phyloP scores from a whole-genome alignment of 2,113 vertebrate genomes.

The Rhinichthys klamathensis region DNA sequence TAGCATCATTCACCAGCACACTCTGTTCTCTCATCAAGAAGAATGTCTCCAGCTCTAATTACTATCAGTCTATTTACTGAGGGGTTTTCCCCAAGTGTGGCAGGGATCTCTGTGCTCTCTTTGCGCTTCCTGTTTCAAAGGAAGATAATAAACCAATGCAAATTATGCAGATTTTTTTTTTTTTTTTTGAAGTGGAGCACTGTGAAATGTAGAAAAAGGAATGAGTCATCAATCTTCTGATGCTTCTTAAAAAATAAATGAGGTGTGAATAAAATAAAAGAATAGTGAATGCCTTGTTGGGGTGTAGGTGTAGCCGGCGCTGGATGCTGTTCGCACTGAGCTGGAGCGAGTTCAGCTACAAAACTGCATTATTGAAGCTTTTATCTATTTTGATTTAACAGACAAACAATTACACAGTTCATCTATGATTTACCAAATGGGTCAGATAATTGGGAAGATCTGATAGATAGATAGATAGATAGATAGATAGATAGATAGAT shows the following conservation, averaged over 20 bases:
- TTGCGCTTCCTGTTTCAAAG: slow-evolving; percentile 23
- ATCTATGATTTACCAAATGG: background rate
- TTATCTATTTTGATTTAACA: slow-evolving; percentile 1
- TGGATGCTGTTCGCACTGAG: background rate
- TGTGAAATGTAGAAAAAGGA: slow-evolving; percentile 44
- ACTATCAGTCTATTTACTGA: slow-evolving; percentile 39
- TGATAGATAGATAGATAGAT: too few species aligned
- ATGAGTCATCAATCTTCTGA: slow-evolving; percentile 52
- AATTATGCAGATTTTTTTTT: slow-evolving; percentile 47
- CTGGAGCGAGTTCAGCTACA: background rate
- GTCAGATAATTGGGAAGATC: background rate
- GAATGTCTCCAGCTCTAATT: slow-evolving; percentile 45
- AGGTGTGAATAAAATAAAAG: background rate
- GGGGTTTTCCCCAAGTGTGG: slow-evolving; percentile 21
- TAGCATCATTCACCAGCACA: slow-evolving; percentile 33
- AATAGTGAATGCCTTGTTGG: background rate
- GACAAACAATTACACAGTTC: background rate
- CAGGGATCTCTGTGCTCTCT: slow-evolving; percentile 11
- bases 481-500: too few species aligned
- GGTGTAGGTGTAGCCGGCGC: background rate
- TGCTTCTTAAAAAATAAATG: slow-evolving; percentile 51
- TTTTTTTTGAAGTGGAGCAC: slow-evolving; percentile 13
- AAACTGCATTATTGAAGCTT: background rate
- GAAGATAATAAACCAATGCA: slow-evolving; percentile 11
- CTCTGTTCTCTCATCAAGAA: slow-evolving; percentile 52